phyloP scores from a whole-genome alignment of 1,140 invertebrate species.

The Charaxes varanes region DNA sequence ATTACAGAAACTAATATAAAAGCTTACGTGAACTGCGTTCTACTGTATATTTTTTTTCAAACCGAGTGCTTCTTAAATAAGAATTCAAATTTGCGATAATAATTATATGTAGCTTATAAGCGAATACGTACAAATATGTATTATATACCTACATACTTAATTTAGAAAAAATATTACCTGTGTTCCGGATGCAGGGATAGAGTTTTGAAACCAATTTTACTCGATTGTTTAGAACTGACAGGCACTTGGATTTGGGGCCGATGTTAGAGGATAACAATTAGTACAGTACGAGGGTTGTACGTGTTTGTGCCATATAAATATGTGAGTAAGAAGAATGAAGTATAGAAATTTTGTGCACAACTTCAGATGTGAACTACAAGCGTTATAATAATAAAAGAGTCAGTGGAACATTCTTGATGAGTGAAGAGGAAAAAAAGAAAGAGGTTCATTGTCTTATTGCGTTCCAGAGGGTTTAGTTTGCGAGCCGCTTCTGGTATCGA shows the following conservation, averaged over 20 bases:
- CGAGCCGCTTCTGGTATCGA: conserved; percentile 58
- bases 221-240: conserved; percentile 21
- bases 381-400: conserved; percentile 4
- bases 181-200: conserved; percentile 44
- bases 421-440: conserved; percentile 5
- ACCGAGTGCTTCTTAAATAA: conserved; percentile 20
- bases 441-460: conserved; percentile 28
- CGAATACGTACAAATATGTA: background rate
- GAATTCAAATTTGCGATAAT: conserved; percentile 15
- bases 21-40: conserved; percentile 36
- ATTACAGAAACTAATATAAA: conserved; percentile 37
- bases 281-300: too few species aligned
- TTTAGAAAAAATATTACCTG: conserved; percentile 47
- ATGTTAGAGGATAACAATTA: background rate
- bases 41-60: conserved; percentile 22
- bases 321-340: too few species aligned
- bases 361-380: too few species aligned
- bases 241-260: conserved; percentile 7
- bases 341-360: too few species aligned
- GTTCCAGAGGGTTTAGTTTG: conserved; percentile 45
- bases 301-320: too few species aligned
- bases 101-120: conserved; percentile 10
- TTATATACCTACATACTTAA: conserved; percentile 4
- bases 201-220: conserved; percentile 25
- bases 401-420: conserved; percentile 5